Percentiles rank a stretch among this genome's conserved stretches.
Evolutionary conservation across 1,140 invertebrate species (phyloP).

Genomic region (Drosophila eugracilis): DNA sequence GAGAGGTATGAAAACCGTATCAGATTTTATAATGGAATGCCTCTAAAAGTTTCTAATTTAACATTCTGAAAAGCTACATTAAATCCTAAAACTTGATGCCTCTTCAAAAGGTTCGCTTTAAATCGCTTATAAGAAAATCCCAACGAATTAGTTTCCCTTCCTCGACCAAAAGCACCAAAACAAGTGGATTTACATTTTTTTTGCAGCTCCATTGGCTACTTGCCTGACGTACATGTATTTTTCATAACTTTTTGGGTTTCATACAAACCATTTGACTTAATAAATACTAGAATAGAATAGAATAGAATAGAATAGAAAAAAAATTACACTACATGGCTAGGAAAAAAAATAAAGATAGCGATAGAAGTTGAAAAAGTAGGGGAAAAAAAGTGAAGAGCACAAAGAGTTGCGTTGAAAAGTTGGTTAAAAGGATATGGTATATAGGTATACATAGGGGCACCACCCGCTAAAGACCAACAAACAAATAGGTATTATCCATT

Average conservation of each 20-base stretch:
- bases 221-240: conserved; percentile 62
- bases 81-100: no score
- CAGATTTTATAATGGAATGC: no score
- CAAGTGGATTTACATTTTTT: conserved; percentile 43
- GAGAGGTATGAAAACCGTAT: no score
- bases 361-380: conserved; percentile 1
- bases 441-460: conserved; percentile 45
- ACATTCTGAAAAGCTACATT: no score
- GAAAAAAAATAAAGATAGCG: conserved; percentile 35
- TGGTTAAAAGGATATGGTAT: conserved; percentile 19
- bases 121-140: background rate
- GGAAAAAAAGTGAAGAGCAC: conserved; percentile 12
- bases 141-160: no score
- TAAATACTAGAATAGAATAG: conserved; percentile 71
- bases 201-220: conserved; percentile 63
- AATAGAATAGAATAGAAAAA: no score
- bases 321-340: conserved; percentile 55
- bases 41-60: no score
- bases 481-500: conserved; percentile 26
- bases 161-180: background rate
- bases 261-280: conserved; percentile 78
- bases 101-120: no score
- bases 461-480: conserved; percentile 60
- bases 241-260: conserved; percentile 78
- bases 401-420: conserved; percentile 12